Percentiles rank a stretch among this genome's conserved stretches.
Evolutionary conservation across 1,140 invertebrate species (phyloP).

Genomic region (Drosophila erecta): DNA sequence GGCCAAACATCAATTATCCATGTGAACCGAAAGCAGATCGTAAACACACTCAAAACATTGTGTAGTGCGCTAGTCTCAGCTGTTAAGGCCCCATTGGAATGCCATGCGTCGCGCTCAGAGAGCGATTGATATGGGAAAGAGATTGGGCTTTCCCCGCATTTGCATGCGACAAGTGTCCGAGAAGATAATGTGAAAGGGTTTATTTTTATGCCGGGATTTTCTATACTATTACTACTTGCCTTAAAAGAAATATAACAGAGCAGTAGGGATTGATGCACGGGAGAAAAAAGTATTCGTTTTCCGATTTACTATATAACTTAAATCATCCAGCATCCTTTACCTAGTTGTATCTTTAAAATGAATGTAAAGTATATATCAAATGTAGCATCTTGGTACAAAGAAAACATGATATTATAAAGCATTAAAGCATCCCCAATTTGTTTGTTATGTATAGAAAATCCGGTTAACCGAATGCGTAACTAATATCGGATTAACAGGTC

Average conservation of each 20-base stretch:
- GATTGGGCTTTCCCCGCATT: conserved; percentile 5
- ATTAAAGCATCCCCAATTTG: too few species aligned
- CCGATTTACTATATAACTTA: too few species aligned
- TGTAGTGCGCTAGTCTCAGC: conserved; percentile 49
- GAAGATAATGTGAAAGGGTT: neutral
- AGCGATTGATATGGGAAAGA: conserved; percentile 1
- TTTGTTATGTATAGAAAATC: too few species aligned
- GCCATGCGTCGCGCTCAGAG: conserved; percentile 31
- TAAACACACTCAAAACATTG: conserved; percentile 49
- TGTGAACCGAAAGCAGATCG: conserved; percentile 40
- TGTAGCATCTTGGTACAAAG: too few species aligned
- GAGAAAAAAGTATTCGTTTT: neutral
- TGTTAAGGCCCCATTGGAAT: conserved; percentile 50
- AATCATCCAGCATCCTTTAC: too few species aligned
- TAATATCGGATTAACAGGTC: too few species aligned
- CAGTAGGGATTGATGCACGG: neutral
- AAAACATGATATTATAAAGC: too few species aligned
- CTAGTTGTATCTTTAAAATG: too few species aligned
- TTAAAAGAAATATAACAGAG: neutral
- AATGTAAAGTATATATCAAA: too few species aligned
- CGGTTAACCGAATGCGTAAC: too few species aligned
- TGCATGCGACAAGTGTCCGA: conserved; percentile 77
- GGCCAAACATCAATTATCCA: conserved; percentile 57
- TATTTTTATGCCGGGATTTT: neutral
- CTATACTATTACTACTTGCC: neutral